phyloP scores from a whole-genome alignment of 2,888 invertebrate genomes.

The Tolmerus cingulatus region DNA sequence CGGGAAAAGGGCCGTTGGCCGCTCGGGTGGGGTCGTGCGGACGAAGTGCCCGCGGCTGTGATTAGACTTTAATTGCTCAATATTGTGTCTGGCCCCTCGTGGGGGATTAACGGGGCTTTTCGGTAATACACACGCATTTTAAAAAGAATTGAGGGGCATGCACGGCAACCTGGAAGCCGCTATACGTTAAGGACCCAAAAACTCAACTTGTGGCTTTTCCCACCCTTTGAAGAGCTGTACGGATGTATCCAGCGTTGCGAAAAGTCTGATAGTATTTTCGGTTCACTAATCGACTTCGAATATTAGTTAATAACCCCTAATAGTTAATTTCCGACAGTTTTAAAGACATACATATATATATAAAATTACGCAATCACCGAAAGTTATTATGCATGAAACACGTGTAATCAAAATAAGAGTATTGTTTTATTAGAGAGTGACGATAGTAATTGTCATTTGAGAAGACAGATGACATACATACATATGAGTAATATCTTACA shows the following conservation, averaged over 20 bases:
- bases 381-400: too few species aligned
- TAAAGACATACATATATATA: too few species aligned
- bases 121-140: neutral
- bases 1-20: neutral
- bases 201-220: neutral
- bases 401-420: too few species aligned
- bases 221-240: neutral
- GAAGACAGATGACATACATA: too few species aligned
- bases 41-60: neutral
- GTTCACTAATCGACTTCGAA: neutral
- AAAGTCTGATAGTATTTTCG: neutral
- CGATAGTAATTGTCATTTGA: too few species aligned
- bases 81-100: neutral
- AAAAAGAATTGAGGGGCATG: neutral
- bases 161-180: neutral
- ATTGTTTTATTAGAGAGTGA: too few species aligned
- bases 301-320: too few species aligned
- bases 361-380: too few species aligned
- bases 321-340: too few species aligned
- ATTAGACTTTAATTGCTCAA: constrained; percentile 11
- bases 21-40: neutral
- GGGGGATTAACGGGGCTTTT: neutral
- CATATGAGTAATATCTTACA: too few species aligned
- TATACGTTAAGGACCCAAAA: neutral
- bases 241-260: neutral